Evolutionary conservation across 1,140 invertebrate genomes (phyloP).

Genomic region (Diuraphis noxia): DNA sequence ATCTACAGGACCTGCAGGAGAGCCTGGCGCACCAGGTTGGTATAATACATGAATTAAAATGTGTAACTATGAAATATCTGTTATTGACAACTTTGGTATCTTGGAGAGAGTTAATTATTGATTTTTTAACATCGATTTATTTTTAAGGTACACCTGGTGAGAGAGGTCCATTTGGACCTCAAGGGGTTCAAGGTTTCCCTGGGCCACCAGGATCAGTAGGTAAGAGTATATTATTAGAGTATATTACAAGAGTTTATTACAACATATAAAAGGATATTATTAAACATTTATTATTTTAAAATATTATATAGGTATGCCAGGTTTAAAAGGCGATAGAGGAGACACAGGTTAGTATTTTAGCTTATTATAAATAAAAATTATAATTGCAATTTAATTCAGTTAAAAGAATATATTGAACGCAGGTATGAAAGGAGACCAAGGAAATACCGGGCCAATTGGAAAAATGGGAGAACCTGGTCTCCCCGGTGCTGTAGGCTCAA

Average conservation of each 20-base stretch:
- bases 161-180: constrained; percentile 65
- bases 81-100: neutral
- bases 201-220: constrained; percentile 65
- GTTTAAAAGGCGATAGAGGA: constrained; percentile 76
- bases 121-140: neutral
- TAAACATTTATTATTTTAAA: neutral
- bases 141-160: constrained; percentile 65
- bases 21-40: constrained; percentile 48
- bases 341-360: constrained; percentile 60
- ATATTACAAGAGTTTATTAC: neutral
- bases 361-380: neutral
- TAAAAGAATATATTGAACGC: constrained; percentile 43
- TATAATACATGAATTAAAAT: neutral
- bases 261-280: neutral
- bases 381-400: constrained; percentile 56
- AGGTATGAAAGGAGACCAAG: constrained; percentile 75
- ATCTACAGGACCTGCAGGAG: constrained; percentile 49
- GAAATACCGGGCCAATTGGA: constrained; percentile 68
- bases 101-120: neutral
- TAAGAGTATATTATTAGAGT: neutral
- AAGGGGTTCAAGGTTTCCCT: constrained; percentile 72
- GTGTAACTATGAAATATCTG: neutral
- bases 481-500: constrained; percentile 67
- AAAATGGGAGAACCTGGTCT: constrained; percentile 66
- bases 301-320: constrained; percentile 60